Base-by-base conservation (phyloP, 2,113 vertebrate genomes). In the Pholis gunnellus region DNA sequence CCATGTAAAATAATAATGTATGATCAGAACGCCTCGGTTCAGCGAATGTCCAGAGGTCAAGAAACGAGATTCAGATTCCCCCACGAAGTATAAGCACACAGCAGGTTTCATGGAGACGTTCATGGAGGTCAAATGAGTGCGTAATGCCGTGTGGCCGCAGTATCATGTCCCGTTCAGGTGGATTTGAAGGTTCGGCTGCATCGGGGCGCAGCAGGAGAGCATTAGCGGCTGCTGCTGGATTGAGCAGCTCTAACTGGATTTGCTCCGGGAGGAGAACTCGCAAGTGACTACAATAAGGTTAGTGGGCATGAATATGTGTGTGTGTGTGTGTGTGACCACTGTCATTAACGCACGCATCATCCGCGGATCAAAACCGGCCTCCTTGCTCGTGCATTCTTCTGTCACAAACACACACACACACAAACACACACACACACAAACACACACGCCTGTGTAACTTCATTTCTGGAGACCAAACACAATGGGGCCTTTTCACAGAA, bases 221-320 rank as follows among this genome's bases (percentile, higher is more conserved):
- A 89, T 90, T 81, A 86, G 88, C 81, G 77, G 86, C 83, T 82
- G 83, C 86, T 73, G 85, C 82, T 83, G 79, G 87, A 88, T 79
- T 68, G 77, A 79, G 72, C 61, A 65, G 79, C 81, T 83, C 76
- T 93, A 92, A 94, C 73, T 79, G 70, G 79, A 92, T 94, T 94
- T 92, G 83, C 78, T 65, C 78, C 27, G 63, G 66, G 81, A 89
- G 72, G 83, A 79, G 88, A 81, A 75, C 65, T 69, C 73, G 29
- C 82, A 78, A 87, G 81, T 85, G 79, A 82, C 75, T 76, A 31
- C 83, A 91, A 93, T 81, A 83, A 89, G 84, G 83, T 93, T 90
- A 93, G 90, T 75, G 82, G 48, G 77, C 69, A 72, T 75, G 75
- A 71, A 84, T 50, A n/a, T 29, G 52, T 40, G 61, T 46, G 68